phyloP scores from a whole-genome alignment of 2,113 vertebrate species.

The Oncorhynchus keta region DNA sequence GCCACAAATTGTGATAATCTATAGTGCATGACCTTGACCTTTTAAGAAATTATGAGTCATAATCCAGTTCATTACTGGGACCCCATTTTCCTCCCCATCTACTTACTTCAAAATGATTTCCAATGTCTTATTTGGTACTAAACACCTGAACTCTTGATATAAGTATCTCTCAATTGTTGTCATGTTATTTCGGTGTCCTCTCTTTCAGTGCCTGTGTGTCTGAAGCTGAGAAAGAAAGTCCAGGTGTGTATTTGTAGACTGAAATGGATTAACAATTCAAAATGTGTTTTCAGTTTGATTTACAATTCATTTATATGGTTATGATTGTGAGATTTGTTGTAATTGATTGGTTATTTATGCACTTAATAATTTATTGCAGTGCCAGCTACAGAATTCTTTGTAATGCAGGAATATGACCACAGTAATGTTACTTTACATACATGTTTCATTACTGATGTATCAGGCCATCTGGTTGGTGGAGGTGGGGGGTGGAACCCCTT shows the following conservation, averaged over 20 bases:
- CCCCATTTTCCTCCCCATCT: background rate
- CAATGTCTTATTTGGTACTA: background rate
- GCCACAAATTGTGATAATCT: background rate
- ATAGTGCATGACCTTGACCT: no score
- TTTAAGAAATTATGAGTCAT: background rate
- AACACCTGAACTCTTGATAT: background rate
- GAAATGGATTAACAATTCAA: background rate
- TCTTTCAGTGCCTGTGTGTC: conserved; percentile 79
- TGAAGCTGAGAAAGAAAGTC: conserved; percentile 69
- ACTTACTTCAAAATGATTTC: background rate
- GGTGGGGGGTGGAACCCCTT: background rate
- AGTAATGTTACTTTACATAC: background rate
- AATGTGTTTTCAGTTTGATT: background rate
- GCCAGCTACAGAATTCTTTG: background rate
- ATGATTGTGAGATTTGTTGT: background rate
- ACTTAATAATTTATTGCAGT: background rate
- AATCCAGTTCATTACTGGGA: background rate
- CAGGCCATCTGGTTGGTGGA: background rate
- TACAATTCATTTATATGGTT: background rate
- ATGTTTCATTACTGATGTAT: background rate
- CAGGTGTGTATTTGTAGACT: conserved; percentile 72
- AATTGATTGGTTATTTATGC: background rate
- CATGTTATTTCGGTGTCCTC: conserved; percentile 29
- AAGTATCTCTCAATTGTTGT: background rate
- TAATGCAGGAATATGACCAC: background rate